Evolutionary conservation across 2,888 invertebrate genomes (phyloP).

Genomic region (Mythimna albipuncta): DNA sequence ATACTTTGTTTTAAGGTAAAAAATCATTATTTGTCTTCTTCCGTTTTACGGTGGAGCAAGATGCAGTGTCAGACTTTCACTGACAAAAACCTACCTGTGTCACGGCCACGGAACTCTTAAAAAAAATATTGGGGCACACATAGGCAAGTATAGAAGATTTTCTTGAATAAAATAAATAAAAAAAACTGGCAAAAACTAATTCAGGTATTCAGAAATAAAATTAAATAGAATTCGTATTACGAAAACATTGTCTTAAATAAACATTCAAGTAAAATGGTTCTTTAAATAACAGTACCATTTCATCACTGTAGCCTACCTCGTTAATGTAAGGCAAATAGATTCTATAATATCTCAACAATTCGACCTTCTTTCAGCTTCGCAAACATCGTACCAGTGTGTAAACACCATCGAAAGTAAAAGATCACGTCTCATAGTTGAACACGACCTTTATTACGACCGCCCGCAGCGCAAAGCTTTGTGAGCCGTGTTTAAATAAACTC

Average conservation of each 20-base stretch:
- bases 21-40: too few relatives aligned
- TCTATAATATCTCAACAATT: slow-evolving; percentile 16
- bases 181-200: not conserved
- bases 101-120: too few relatives aligned
- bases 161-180: too few relatives aligned
- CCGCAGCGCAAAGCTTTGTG: slow-evolving; percentile 57
- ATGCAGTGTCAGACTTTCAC: too few relatives aligned
- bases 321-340: slow-evolving; percentile 23
- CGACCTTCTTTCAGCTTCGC: not conserved
- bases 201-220: not conserved
- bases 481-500: slow-evolving; percentile 59
- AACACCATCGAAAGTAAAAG: slow-evolving; percentile 56
- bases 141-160: too few relatives aligned
- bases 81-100: too few relatives aligned
- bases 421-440: slow-evolving; percentile 64
- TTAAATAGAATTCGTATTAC: not conserved
- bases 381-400: slow-evolving; percentile 33
- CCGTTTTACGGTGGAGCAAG: too few relatives aligned
- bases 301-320: not conserved
- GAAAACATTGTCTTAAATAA: not conserved
- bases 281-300: not conserved
- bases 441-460: slow-evolving; percentile 63
- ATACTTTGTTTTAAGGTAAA: too few relatives aligned
- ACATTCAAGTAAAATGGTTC: not conserved
- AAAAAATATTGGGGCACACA: too few relatives aligned